A percentile compares a stretch with the other conserved stretches of the same genome.
These are phyloP conservation scores for Bugula neritina DNA, from an alignment of 2,888 invertebrate genomes.

Conservation along the genomic window DNA sequence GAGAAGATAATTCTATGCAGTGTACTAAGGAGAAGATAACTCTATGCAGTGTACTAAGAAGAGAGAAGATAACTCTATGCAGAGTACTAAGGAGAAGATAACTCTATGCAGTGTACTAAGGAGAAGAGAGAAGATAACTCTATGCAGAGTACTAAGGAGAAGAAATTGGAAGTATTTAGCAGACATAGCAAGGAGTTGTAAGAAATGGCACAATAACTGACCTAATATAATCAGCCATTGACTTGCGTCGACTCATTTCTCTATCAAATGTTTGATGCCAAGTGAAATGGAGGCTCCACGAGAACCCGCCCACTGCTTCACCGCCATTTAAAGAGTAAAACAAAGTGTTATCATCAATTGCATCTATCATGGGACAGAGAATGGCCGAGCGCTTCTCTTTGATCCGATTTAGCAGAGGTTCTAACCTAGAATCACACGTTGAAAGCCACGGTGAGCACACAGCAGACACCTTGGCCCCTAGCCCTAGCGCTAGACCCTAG, in stretches of 20 bases:
- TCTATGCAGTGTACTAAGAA: no score
- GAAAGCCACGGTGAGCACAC: no score
- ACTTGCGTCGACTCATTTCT: conserved; percentile 9
- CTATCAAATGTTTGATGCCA: conserved; percentile 67
- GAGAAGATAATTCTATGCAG: no score
- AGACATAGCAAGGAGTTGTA: no score
- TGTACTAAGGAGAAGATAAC: no score
- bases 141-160: no score
- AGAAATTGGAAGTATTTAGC: no score
- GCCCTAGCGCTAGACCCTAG: neutral
- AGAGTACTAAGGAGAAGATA: no score
- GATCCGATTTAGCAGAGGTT: conserved; percentile 76
- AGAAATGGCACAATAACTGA: neutral
- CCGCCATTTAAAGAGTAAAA: conserved; percentile 42
- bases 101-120: no score
- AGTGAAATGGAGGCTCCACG: conserved; percentile 71
- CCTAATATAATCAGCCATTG: conserved; percentile 21
- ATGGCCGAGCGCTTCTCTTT: conserved; percentile 72
- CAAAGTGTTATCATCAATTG: conserved; percentile 71
- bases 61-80: no score
- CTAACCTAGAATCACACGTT: conserved; percentile 58
- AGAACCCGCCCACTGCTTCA: conserved; percentile 62
- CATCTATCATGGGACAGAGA: conserved; percentile 84
- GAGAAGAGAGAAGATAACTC: no score
- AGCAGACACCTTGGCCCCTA: neutral